These are phyloP conservation scores for Nilaparvata lugens DNA, from an alignment of 1,140 invertebrate genomes.

Conservation along the genomic window DNA sequence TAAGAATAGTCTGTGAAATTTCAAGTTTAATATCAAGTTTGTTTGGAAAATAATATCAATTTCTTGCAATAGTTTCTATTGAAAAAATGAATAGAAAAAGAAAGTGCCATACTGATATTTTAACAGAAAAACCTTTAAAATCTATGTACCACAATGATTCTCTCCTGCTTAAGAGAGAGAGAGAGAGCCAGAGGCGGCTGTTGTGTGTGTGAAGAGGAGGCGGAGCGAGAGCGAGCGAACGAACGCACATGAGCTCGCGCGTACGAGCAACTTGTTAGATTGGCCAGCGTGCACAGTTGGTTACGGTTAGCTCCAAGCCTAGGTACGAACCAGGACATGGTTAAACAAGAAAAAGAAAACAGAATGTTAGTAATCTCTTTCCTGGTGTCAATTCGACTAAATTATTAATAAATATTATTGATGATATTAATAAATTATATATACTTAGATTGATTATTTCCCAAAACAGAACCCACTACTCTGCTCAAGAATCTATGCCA, in stretches of 20 bases:
- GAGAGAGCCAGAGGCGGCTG: too few relatives aligned
- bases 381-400: background rate
- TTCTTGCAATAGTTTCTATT: too few relatives aligned
- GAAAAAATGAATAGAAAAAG: too few relatives aligned
- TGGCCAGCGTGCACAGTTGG: conserved; percentile 1
- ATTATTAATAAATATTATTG: background rate
- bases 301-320: conserved; percentile 5
- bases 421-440: background rate
- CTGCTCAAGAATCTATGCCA: background rate
- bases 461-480: conserved; percentile 1
- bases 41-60: too few relatives aligned
- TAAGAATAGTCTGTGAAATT: too few relatives aligned
- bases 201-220: too few relatives aligned
- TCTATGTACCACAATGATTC: too few relatives aligned
- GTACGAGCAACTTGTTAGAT: background rate
- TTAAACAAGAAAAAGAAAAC: conserved; percentile 5
- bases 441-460: background rate
- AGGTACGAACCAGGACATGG: conserved; percentile 4
- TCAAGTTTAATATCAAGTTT: too few relatives aligned
- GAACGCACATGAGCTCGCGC: background rate
- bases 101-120: too few relatives aligned
- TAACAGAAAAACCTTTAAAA: too few relatives aligned
- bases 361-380: conserved; percentile 3
- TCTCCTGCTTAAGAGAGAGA: too few relatives aligned
- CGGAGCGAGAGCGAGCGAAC: background rate